Base-by-base conservation (phyloP, 2,888 invertebrate species). In the Dinocampus coccinellae region DNA sequence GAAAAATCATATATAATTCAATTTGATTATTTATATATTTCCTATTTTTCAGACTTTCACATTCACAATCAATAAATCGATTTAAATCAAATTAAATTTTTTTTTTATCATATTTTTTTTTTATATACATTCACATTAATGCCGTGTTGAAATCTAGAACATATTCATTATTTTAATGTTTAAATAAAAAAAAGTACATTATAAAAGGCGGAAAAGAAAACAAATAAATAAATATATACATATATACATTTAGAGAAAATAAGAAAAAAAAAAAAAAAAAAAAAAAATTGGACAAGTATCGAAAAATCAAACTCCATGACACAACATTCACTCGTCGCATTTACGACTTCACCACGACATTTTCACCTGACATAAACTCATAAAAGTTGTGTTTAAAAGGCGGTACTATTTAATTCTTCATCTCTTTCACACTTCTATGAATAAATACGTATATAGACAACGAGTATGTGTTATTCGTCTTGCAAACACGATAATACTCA, bases 401-500 rank as follows among this genome's bases (percentile, higher is more conserved):
- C 10, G 22, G 24, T 61, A 24, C 39, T 39, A 61, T 24, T 39
- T 29, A 20, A n/a, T 22, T 24, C 26, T 55, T 10, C 9, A 3
- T 24, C 42, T 55, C 39, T 57, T 36, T 39, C 39, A 22, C 55
- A 20, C 53, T 62, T 69, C 39, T 55, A 29, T 33, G 7, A 16
- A 47, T 52, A 52, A 20, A 58, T 33, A 33, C 20, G 24, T 39
- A 39, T 24, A n/a, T 42, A 10, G 10, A 39, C 2, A n/a, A 36
- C 64, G 47, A 58, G 47, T 34, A 33, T 39, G 24, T 16, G 36
- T 64, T 64, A 64, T 57, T 70, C 64, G 64, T 70, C 39, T 64
- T 34, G 34, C 39, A 52, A 65, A 70, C 70, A 70, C 53, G 39
- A 70, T 65, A 70, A 70, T 70, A 66, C 58, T 61, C 34, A 20